A percentile compares a stretch with the other conserved stretches of the same genome.
Conservation (phyloP, 1,140 invertebrate genomes). For the Pseudachorutes palmiensis region DNA sequence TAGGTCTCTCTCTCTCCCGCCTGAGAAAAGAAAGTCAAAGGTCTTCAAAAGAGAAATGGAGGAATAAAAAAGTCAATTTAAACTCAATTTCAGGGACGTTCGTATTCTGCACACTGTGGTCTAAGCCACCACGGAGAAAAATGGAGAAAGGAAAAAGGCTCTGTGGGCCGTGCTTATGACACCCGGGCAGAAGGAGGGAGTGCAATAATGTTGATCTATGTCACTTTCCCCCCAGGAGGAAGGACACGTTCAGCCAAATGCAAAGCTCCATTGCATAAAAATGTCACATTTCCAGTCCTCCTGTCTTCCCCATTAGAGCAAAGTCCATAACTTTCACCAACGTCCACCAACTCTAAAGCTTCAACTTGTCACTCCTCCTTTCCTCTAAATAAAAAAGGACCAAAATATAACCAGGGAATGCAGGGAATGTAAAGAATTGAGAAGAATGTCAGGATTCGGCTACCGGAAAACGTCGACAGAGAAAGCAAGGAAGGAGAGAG, state of each 20-base stretch:
- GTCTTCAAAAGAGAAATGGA: conserved; percentile 5
- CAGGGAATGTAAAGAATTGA: background rate
- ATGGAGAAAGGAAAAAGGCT: background rate
- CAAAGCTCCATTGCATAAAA: background rate
- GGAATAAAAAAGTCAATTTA: conserved; percentile 12
- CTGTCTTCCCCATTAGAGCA: background rate
- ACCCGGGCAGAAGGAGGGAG: too few relatives aligned
- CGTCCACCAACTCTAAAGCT: too few relatives aligned
- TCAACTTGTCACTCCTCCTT: too few relatives aligned
- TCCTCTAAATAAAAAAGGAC: too few relatives aligned
- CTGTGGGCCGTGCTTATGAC: too few relatives aligned
- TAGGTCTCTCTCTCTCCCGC: background rate
- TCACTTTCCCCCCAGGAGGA: background rate
- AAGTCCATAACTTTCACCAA: too few relatives aligned
- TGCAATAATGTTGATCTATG: background rate
- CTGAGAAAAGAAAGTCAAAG: conserved; percentile 1
- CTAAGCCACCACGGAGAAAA: too few relatives aligned
- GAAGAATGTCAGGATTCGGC: background rate
- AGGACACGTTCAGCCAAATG: background rate
- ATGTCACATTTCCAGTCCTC: background rate
- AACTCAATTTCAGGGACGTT: conserved; percentile 2
- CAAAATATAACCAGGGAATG: too few relatives aligned
- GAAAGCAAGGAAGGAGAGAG: background rate
- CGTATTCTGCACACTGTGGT: too few relatives aligned
- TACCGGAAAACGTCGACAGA: background rate